phyloP scores from a whole-genome alignment of 92 coral and sea anemone genomes.

The Zoanthus solanderi region DNA sequence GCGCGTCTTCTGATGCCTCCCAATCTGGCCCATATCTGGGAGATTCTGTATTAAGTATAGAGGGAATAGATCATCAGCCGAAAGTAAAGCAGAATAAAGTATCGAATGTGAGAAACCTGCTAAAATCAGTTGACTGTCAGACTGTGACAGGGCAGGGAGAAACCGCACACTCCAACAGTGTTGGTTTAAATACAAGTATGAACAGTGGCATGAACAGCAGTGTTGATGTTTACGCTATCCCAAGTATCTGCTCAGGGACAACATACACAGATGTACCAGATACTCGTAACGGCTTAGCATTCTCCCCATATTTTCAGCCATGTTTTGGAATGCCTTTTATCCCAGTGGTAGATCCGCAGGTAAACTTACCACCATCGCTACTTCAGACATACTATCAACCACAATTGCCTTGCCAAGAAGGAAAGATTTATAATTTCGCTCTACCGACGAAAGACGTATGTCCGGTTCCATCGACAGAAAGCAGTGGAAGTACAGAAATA shows the following conservation, averaged over 20 bases:
- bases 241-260: constrained; percentile 12
- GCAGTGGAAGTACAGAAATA: not conserved
- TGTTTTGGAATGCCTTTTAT: not conserved
- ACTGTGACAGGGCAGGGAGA: not conserved
- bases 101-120: not conserved
- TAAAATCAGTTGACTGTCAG: not conserved
- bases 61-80: not conserved
- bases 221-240: not conserved
- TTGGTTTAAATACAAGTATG: not conserved
- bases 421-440: not conserved
- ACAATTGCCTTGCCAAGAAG: not conserved
- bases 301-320: constrained; percentile 10
- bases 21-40: not conserved
- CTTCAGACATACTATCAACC: constrained; percentile 29
- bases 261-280: constrained; percentile 30
- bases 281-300: not conserved
- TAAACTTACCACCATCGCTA: constrained; percentile 8
- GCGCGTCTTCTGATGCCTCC: not conserved
- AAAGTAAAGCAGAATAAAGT: not conserved
- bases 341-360: constrained; percentile 13
- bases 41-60: not conserved
- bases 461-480: not conserved
- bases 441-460: not conserved
- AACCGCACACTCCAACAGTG: not conserved
- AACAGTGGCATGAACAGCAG: not conserved